phyloP scores from a whole-genome alignment of 1,140 invertebrate genomes.

The Hyposmocoma kahamanoa region DNA sequence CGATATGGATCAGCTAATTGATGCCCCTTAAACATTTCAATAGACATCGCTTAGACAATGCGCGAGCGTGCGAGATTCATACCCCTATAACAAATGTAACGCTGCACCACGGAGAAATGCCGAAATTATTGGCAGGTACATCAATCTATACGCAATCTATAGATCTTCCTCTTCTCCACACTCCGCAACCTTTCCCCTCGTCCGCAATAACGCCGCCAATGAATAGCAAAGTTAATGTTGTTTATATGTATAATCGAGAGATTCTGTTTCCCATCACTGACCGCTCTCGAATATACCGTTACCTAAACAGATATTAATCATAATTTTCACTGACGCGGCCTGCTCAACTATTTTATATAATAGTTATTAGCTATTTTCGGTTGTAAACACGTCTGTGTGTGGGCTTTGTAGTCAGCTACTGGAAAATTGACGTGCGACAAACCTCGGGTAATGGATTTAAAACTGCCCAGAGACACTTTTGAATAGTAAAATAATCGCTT shows the following conservation, averaged over 20 bases:
- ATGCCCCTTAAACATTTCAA: constrained; percentile 41
- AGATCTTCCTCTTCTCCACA: too few species aligned
- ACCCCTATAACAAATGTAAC: too few species aligned
- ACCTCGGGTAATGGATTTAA: constrained; percentile 64
- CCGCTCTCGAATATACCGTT: constrained; percentile 33
- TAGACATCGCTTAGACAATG: constrained; percentile 14
- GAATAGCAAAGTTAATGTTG: too few species aligned
- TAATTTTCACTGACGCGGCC: constrained; percentile 69
- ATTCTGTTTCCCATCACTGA: constrained; percentile 34
- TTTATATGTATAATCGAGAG: constrained; percentile 14
- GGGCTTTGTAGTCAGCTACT: constrained; percentile 45
- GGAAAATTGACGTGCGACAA: constrained; percentile 69
- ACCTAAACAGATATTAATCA: constrained; percentile 72
- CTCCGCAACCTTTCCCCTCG: too few species aligned
- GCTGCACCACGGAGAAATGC: too few species aligned
- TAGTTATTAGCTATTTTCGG: constrained; percentile 64
- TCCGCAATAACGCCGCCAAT: too few species aligned
- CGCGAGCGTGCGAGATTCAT: constrained; percentile 18
- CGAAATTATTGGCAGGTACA: too few species aligned
- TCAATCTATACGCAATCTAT: too few species aligned
- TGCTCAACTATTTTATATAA: constrained; percentile 57
- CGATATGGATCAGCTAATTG: constrained; percentile 39
- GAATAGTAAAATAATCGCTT: constrained; percentile 60
- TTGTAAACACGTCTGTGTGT: constrained; percentile 49
- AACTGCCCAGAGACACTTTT: constrained; percentile 52